Conservation (phyloP, 1,140 invertebrate genomes). For the Aphis gossypii region DNA sequence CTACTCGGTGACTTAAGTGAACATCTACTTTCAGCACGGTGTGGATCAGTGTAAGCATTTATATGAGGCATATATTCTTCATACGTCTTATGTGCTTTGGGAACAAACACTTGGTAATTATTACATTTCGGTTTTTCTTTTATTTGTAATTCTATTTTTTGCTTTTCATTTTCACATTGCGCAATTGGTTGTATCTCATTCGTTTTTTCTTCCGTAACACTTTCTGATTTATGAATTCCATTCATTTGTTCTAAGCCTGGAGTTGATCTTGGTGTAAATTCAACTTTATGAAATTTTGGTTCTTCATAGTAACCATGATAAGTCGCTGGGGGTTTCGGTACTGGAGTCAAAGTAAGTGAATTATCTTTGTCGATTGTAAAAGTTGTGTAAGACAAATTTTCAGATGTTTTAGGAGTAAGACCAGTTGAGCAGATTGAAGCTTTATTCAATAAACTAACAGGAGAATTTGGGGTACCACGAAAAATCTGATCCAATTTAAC, state of each 20-base stretch:
- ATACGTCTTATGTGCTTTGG: conserved; percentile 30
- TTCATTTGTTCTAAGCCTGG: conserved; percentile 42
- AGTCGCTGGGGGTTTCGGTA: not conserved
- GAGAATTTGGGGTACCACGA: conserved; percentile 61
- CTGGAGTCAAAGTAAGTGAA: conserved; percentile 23
- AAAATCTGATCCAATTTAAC: conserved; percentile 62
- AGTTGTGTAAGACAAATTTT: conserved; percentile 34
- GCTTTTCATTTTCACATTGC: not conserved
- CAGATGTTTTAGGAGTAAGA: conserved; percentile 5
- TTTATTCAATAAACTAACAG: conserved; percentile 60
- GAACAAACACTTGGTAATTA: conserved; percentile 7
- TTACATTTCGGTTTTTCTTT: not conserved
- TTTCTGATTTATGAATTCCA: not conserved
- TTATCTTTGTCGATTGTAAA: conserved; percentile 47
- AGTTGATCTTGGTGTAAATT: conserved; percentile 58
- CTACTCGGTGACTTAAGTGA: conserved; percentile 11
- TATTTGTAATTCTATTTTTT: not conserved
- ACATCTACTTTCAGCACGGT: conserved; percentile 29
- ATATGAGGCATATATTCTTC: conserved; percentile 29
- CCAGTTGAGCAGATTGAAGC: conserved; percentile 31
- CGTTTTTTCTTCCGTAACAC: not conserved
- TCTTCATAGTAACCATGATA: conserved; percentile 42
- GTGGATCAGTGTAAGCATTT: not conserved
- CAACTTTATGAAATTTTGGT: conserved; percentile 50
- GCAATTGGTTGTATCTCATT: not conserved